Evolutionary conservation across 2,113 vertebrate species (phyloP), one percentile per base, ranked within the genome.

Genomic region (Panthera leo): DNA sequence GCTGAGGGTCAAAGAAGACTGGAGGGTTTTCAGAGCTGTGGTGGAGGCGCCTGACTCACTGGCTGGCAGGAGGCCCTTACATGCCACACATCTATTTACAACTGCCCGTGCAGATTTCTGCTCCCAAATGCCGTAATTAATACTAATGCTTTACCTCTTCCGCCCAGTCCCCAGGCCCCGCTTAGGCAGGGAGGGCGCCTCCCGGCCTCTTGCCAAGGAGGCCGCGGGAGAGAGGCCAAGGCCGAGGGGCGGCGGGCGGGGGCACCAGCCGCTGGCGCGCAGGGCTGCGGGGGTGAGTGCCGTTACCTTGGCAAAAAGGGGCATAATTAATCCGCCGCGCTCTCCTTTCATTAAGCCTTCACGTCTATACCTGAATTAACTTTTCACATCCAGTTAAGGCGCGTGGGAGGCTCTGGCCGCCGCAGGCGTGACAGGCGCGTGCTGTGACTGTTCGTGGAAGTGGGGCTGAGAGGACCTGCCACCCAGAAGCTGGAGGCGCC

Each of bases 311-410:
- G 97, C 97, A 95, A 95, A 96, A 89, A 96, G 86, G 85, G 95
- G 97, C 97, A 76, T 98, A 97, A 98, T 98, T 98, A 98, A 98
- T 97, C 97, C 29, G 6, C 91, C 63, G 83, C 16, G 29, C 58
- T 98, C 63, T 68, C 58, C 70, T 97, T 98, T 97, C 96, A 96
- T 98, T 98, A 97, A 96, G 94, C 68, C 96, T 97, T 98, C 85
- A 83, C 53, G 21, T 91, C 97, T 98, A 89, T 92, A 96, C 97
- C 92, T 98, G 98, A 98, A 97, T 98, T 98, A 98, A 97, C 92
- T 97, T 98, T 91, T 96, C 95, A 96, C 82, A 96, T 84, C 97
- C 92, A 70, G 96, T 98, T 97, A 98, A 96, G 94, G 45, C 29
- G 25, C 8, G 85, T 95, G 71, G 96, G 94, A 89, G 97, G 34